These are phyloP conservation scores for Rhizomys pruinosus DNA, from an alignment of 2,113 vertebrate species.

Conservation along the genomic window DNA sequence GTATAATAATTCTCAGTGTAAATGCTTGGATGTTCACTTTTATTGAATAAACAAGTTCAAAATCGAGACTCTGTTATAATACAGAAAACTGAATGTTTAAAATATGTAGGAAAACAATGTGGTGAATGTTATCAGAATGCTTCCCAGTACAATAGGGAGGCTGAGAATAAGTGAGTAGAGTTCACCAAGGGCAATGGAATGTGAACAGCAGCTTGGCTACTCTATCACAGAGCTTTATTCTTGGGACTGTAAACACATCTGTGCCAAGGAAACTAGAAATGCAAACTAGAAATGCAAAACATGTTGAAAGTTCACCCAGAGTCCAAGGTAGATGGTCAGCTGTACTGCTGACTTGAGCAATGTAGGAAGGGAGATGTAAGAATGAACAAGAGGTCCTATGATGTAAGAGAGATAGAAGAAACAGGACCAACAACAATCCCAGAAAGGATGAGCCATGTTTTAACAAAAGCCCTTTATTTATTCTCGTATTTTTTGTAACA, in stretches of 20 bases:
- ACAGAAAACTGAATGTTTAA: background rate
- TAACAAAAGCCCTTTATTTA: too few relatives aligned
- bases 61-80: background rate
- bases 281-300: background rate
- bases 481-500: too few relatives aligned
- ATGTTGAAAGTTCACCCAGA: background rate
- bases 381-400: too few relatives aligned
- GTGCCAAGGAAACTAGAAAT: background rate
- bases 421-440: background rate
- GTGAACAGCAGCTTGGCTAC: fast-evolving
- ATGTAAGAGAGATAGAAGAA: too few relatives aligned
- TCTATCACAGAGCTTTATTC: too few relatives aligned
- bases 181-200: background rate
- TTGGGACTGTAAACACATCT: background rate
- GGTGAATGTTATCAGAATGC: background rate
- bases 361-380: background rate
- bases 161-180: background rate
- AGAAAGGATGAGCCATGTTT: background rate
- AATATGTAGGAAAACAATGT: fast-evolving
- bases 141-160: fast-evolving
- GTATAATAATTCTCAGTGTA: background rate
- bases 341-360: background rate
- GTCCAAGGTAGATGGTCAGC: too few relatives aligned
- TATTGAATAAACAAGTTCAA: background rate
- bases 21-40: background rate